Evolutionary conservation across 1,140 invertebrate species (phyloP), one percentile per base, ranked within the genome.

Genomic region (Papilio machaon): DNA sequence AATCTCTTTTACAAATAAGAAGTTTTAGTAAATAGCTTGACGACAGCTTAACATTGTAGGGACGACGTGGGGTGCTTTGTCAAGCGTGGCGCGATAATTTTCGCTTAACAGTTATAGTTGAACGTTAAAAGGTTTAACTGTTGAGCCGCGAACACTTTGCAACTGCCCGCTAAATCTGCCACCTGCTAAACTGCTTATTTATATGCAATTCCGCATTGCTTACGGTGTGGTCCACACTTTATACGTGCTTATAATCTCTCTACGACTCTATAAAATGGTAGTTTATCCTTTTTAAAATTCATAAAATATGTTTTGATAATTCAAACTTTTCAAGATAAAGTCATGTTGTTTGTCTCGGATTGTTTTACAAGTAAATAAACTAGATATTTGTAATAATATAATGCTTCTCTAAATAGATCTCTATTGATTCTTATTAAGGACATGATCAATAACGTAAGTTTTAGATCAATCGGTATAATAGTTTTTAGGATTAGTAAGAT

Each of bases 51-150:
- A 76, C 74, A 76, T 19, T 79, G 74, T 58, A 73, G 58, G 80
- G 23, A 70, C 35, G 47, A 80, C 15, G 23, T 49, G 47, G 54
- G 7, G 30, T 79, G 38, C 46, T 79, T 79, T 47, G 76, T 82
- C 38, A 52, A 79, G 23, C 52, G 19, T 76, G 46, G 78, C 81
- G 70, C 81, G 85, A 84, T 88, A 86, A 84, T 88, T 89, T 82
- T 87, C 85, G 54, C 87, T 77, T 85, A 86, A 81, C 87, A 85
- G 85, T 84, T 85, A 83, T 82, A 86, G 84, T 81, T 74, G 75
- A 78, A 82, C 83, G 85, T 85, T 89, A 88, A 89, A 83, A 81
- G 83, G 74, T 81, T 84, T 85, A 86, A 86, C 85, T 70, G 88
- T 86, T 76, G 78, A 81, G 73, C 73, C 49, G 73, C 70, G 67